Conservation (phyloP, 1,140 invertebrate genomes). For the Trichonephila clavata region DNA sequence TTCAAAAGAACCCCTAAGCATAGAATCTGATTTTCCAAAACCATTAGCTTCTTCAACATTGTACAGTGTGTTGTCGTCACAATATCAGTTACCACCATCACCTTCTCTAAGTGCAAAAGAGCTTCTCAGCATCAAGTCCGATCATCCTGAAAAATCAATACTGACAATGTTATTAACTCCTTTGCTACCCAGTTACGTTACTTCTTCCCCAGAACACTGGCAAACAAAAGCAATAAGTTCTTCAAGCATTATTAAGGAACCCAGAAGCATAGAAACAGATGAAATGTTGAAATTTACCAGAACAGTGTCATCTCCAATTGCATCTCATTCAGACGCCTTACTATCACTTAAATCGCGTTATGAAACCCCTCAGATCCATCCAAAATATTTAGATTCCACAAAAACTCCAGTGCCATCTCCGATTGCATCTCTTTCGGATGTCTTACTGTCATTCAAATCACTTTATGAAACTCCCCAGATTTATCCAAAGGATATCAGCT, state of each 20-base stretch:
- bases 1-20: not conserved
- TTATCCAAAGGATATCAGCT: too few species aligned
- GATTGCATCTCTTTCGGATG: too few species aligned
- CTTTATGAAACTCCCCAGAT: too few species aligned
- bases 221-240: not conserved
- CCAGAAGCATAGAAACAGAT: slow-evolving; percentile 13
- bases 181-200: not conserved
- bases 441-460: too few species aligned
- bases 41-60: not conserved
- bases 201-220: too few species aligned
- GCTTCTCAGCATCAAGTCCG: slow-evolving; percentile 34
- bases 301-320: not conserved
- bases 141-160: not conserved
- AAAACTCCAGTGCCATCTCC: not conserved
- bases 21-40: slow-evolving; percentile 25
- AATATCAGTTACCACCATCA: not conserved
- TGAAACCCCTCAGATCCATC: too few species aligned
- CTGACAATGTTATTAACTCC: not conserved
- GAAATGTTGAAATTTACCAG: not conserved
- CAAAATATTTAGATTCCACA: too few species aligned
- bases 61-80: not conserved
- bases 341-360: too few species aligned
- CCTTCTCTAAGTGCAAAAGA: slow-evolving; percentile 27
- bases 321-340: not conserved
- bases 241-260: slow-evolving; percentile 5